These are phyloP conservation scores for Meda fulgida DNA, from an alignment of 2,797 vertebrate species.

Conservation along the genomic window DNA sequence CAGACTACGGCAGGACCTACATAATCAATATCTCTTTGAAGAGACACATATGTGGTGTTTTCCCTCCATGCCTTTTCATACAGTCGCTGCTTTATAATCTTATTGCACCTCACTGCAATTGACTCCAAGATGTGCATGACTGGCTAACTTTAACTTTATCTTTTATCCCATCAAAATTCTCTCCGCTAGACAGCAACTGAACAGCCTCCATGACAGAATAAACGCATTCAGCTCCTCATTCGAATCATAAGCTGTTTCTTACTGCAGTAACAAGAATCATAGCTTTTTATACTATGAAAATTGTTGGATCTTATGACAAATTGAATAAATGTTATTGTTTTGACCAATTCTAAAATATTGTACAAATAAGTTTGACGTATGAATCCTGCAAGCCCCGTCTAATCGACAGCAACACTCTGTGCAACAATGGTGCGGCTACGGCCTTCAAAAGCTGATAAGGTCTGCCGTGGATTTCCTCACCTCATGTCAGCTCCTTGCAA, in stretches of 20 bases:
- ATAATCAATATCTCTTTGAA: background rate
- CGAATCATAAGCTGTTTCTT: background rate
- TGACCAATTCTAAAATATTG: background rate
- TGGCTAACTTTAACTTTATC: constrained; percentile 17
- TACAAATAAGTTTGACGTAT: background rate
- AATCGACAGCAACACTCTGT: background rate
- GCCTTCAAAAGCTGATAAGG: constrained; percentile 27
- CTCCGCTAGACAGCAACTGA: background rate
- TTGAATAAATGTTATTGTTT: background rate
- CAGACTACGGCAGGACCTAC: background rate
- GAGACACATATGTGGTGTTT: background rate
- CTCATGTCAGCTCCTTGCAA: constrained; percentile 15
- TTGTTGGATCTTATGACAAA: background rate
- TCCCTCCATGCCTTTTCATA: constrained; percentile 7
- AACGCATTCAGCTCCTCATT: background rate
- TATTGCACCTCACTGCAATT: background rate
- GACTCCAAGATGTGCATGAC: constrained; percentile 8
- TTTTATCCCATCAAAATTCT: constrained; percentile 24
- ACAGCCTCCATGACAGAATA: constrained; percentile 17
- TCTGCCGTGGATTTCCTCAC: constrained; percentile 51
- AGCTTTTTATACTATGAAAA: background rate
- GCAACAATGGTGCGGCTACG: background rate
- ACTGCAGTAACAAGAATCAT: background rate
- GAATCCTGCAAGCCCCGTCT: background rate
- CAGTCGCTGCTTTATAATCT: constrained; percentile 20